Base-by-base conservation (phyloP, 2,888 invertebrate genomes). In the Clivina fossor region DNA sequence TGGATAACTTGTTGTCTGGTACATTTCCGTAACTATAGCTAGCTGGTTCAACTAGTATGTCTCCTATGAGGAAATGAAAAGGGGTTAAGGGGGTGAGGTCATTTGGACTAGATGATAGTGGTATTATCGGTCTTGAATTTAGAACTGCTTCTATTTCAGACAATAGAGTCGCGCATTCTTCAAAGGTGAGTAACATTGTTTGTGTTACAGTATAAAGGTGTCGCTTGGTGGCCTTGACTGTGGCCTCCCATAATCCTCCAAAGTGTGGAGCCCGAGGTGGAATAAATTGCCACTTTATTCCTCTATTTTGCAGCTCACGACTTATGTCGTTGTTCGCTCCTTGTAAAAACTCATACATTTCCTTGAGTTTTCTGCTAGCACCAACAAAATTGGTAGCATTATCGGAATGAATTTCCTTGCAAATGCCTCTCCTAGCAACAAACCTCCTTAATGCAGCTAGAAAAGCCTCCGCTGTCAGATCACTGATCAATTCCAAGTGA, bases 381-480 rank as follows among this genome's bases (percentile, higher is more conserved):
- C 59, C 59, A 8, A 50, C 38, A 37, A 61, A 59, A 19, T 56
- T 57, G 2, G 54, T 24, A 24, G 26, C 26, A 9, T 24, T 24
- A 24, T 24, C 26, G 4, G 26, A 24, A 24, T 24, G 9, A 38
- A 38, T 38, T 38, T 38, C 38, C 18, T 16, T 38, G 4, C 38
- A 38, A 8, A 38, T 38, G n/a, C 58, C 56, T 44, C 58, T 51
- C 20, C 61, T 37, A 3, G 60, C 49, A 2, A 49, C 46, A 33
- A 59, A 60, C 8, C 59, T 41, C 2, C 57, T 28, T 3, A 58
- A 26, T 4, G 56, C 51, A 11, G 59, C 56, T 22, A 61, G 9
- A 22, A 61, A 60, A 1, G 59, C 50, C 30, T 60, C 60, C 7
- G 58, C 54, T 2, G 58, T 60, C 68, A 38, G 38, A 38, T 38